Evolutionary conservation across 2,888 invertebrate species (phyloP).

Genomic region (Stegana nigrithorax): DNA sequence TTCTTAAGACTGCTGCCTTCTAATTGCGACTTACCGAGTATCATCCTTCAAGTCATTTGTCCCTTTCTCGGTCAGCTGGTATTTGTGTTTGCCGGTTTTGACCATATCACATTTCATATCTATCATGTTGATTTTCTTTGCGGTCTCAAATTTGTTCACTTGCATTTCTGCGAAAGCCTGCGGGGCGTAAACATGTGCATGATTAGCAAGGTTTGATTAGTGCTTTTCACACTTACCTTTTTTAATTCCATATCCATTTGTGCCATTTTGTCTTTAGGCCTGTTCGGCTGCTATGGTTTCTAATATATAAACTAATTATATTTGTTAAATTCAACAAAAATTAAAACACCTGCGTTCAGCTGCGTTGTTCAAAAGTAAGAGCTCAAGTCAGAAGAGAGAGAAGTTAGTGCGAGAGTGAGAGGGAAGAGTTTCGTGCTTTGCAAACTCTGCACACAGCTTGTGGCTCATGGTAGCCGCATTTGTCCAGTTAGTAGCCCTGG

Average conservation of each 20-base stretch:
- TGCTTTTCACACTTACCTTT: constrained; percentile 49
- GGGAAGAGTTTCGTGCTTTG: too few relatives aligned
- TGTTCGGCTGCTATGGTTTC: not conserved
- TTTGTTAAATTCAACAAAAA: constrained; percentile 28
- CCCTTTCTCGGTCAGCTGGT: constrained; percentile 76
- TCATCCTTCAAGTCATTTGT: constrained; percentile 63
- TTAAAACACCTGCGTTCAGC: constrained; percentile 46
- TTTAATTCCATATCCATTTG: constrained; percentile 68
- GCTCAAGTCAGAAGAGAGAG: not conserved
- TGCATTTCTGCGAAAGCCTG: constrained; percentile 85
- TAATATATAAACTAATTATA: not conserved
- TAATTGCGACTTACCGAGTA: constrained; percentile 55
- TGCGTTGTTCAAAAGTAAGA: too few relatives aligned
- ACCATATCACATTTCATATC: constrained; percentile 79
- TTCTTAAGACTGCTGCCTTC: too few relatives aligned
- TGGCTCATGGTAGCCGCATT: too few relatives aligned
- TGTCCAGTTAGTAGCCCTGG: too few relatives aligned
- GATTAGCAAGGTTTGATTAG: constrained; percentile 2
- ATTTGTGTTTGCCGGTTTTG: constrained; percentile 78
- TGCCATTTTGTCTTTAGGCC: constrained; percentile 57
- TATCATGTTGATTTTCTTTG: constrained; percentile 80
- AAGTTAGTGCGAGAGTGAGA: not conserved
- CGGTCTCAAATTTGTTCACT: constrained; percentile 81
- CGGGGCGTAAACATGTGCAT: constrained; percentile 13
- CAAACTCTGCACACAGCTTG: too few relatives aligned